Base-by-base conservation (phyloP, 2,797 vertebrate species). In the Hozukius guyotensis region DNA sequence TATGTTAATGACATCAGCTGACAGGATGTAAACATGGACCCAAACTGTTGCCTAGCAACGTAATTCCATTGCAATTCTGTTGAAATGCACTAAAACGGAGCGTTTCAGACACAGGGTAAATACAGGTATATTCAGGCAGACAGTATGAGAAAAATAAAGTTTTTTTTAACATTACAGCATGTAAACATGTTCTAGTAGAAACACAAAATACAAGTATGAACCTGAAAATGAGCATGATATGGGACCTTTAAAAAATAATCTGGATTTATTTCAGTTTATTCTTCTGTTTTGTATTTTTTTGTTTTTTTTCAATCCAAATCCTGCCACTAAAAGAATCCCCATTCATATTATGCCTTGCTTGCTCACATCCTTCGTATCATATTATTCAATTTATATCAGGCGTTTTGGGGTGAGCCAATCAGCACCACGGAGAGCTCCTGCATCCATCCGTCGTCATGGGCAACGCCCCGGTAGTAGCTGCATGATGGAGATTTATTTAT, bases 391-490 rank as follows among this genome's bases (percentile, higher is more conserved):
- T 59, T 46, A 65, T 42, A 70, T 82, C 85, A 84, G 88, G 80
- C 73, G 82, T 84, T 89, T 87, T 57, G 59, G 27, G 73, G 60
- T 87, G 86, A 83, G 73, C 88, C 80, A 89, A 88, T 89, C 88
- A 92, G 89, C 66, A 83, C 79, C 72, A 13, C 6, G 77, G 84
- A 89, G 10, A 91, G 87, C 78, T 87, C 89, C 88, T 61, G 71
- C 87, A 52, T 87, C 77, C 14, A n/a, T 9, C 65, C 20, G 63
- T 87, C 67, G 74, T 78, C 84, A 80, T n/a, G 31, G 84, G 59
- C 82, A 77, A 89, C 82, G 64, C 87, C 88, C 76, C 66, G 34
- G 36, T 60, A 52, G 72, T 56, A 62, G 38, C 72, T 53, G 34
- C n/a, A 72, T 59, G 2, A 16, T 60, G 9, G 24, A 3, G 3